Base-by-base conservation (phyloP, 64 coral and sea anemone genomes). In the Porites australiensis region DNA sequence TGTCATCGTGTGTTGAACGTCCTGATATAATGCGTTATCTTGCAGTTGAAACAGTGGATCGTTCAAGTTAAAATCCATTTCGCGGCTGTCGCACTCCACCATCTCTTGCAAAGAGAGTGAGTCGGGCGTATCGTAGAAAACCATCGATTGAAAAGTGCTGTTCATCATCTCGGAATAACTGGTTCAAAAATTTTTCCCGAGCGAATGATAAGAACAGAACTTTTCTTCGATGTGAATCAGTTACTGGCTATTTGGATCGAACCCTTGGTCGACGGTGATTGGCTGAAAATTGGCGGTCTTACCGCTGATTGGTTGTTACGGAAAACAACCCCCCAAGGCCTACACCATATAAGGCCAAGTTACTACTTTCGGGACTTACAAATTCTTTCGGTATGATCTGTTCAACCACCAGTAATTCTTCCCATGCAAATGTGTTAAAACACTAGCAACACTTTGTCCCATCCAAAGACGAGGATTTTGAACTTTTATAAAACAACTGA, bases 321-420 rank as follows among this genome's bases (percentile, higher is more conserved):
- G 67, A 99, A 89, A 99, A 99, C 98, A 99, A 93, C 94, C 62
- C 79, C 82, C 94, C 57, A 79, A 72, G 91, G 88, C 72, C 79
- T 82, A 50, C 44, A 87, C 98, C 98, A 96, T 89, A 96, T 94
- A 99, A 92, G 98, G 98, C 85, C 91, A 96, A 79, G 94, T 99
- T 99, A 99, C 98, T 99, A 99, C 98, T 99, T 98, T 99, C 86
- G 85, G 98, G 89, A 60, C 88, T 99, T 96, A 99, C 92, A 94
- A 94, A 97, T 92, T 94, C 95, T 94, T 94, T 97, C 86, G 86
- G 95, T 87, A 97, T 97, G 91, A 97, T 97, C 82, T 71, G 92
- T 83, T 37, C 87, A 89, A 89, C 92, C 92, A 94, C 92, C 87
- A 82, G 80, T 62, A 83, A 68, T 82, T 83, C 86, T 81, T 88